These are phyloP conservation scores for Passerina amoena DNA, from an alignment of 2,113 vertebrate genomes.

Conservation along the genomic window DNA sequence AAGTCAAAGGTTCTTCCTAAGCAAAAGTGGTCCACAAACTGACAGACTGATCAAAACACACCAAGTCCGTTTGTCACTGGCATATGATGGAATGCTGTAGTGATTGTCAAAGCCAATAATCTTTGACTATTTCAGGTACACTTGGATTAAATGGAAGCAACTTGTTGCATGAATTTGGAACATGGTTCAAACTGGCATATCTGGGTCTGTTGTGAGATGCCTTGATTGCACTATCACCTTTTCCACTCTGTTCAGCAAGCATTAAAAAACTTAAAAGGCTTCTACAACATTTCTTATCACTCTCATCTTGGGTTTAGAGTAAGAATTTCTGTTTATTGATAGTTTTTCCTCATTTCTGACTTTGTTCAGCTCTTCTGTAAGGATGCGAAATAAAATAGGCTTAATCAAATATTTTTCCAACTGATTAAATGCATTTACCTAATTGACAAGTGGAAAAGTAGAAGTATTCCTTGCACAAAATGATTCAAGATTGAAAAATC, in stretches of 20 bases:
- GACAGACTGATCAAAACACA: not conserved
- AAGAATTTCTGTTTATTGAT: not conserved
- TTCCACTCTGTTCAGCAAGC: not conserved
- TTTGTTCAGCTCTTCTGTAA: not conserved
- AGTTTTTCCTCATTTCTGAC: not conserved
- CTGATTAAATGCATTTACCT: not conserved
- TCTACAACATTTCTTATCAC: not conserved
- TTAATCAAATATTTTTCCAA: constrained; percentile 23
- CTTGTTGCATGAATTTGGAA: not conserved
- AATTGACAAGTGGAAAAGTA: not conserved
- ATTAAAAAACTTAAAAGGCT: not conserved
- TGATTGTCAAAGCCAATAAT: not conserved
- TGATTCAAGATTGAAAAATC: not conserved
- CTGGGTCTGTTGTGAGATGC: not conserved
- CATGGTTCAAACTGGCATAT: not conserved
- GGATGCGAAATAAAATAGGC: not conserved
- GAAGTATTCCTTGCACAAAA: not conserved
- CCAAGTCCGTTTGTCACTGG: not conserved
- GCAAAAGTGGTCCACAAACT: not conserved
- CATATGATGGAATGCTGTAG: not conserved
- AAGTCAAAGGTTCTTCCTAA: not conserved
- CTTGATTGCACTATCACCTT: not conserved
- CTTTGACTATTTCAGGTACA: not conserved
- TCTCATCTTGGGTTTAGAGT: not conserved
- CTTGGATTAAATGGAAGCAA: not conserved